These are phyloP conservation scores for Caenorhabditis sp. DNA, from an alignment of 2,888 invertebrate species.

Conservation along the genomic window DNA sequence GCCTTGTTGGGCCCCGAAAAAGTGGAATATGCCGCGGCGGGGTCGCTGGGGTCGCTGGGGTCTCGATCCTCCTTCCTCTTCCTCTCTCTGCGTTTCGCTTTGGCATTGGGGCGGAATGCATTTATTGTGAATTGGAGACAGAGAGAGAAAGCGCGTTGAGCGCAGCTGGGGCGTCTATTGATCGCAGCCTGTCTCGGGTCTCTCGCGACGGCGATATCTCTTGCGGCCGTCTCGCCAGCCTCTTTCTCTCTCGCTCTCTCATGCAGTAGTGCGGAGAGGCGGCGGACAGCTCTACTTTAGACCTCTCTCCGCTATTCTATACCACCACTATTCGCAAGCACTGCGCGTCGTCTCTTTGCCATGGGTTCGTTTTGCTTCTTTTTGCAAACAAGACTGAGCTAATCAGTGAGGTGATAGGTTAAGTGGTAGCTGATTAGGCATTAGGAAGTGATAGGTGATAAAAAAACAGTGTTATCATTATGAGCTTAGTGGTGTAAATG, in stretches of 20 bases:
- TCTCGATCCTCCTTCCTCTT: conserved; percentile 22
- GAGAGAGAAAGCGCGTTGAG: conserved; percentile 49
- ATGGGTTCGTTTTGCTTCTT: conserved; percentile 62
- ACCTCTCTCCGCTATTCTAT: conserved; percentile 66
- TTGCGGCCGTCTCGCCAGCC: conserved; percentile 22
- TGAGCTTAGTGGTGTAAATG: not conserved
- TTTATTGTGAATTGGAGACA: conserved; percentile 57
- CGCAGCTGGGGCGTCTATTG: conserved; percentile 66
- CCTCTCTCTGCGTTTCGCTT: conserved; percentile 40
- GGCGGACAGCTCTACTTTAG: conserved; percentile 64
- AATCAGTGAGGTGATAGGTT: conserved; percentile 8
- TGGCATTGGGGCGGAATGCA: conserved; percentile 54
- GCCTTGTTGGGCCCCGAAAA: conserved; percentile 44
- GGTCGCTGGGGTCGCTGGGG: not conserved
- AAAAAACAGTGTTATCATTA: conserved; percentile 13
- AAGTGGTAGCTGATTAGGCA: conserved; percentile 13
- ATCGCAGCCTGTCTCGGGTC: conserved; percentile 32
- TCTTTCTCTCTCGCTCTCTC: conserved; percentile 36
- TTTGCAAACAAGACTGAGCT: conserved; percentile 18
- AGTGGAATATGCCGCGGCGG: conserved; percentile 3
- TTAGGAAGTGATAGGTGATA: not conserved
- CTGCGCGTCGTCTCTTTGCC: conserved; percentile 66
- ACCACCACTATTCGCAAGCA: conserved; percentile 67
- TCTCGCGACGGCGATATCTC: conserved; percentile 18
- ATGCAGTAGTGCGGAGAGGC: conserved; percentile 65